Base-by-base conservation (phyloP, 2,888 invertebrate species). In the Acanthosoma haemorrhoidale region DNA sequence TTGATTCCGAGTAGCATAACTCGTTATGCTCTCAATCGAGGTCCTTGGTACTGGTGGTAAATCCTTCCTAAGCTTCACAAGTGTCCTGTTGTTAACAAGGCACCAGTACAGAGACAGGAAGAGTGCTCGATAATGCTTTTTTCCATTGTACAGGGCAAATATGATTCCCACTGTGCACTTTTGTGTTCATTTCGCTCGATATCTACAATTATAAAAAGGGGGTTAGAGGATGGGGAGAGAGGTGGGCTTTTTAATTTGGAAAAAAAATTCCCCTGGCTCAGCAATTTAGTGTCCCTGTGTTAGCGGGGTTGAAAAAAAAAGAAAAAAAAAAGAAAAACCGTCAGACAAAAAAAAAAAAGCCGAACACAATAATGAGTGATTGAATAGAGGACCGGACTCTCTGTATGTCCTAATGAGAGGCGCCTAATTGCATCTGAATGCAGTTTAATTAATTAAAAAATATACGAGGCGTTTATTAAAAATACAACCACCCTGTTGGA, bases 301-400 rank as follows among this genome's bases (percentile, higher is more conserved):
- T 25, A n/a, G 64, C 6, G 21, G 2, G 39, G 29, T 39, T 21
- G 36, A 41, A n/a, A 15, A 31, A 39, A 39, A 25, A 16, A 38
- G 38, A 39, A 63, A 64, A 41, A 41, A 63, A 39, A 64, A 64
- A 41, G 41, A 64, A 15, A 41, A 59, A 8, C 13, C 29, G 29
- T 29, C 21, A 59, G 15, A 16, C 9, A n/a, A 29, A 11, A 29
- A 32, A 3, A 25, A 36, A 64, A 64, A 41, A 21, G 13, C 64
- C 39, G 64, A 64, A 64, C 64, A 64, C 64, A 64, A 64, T 64
- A 64, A 64, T 64, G 64, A 64, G 64, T 64, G 64, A 64, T 64
- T 64, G 64, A 64, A 64, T 64, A 64, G 64, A 64, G 41, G 64
- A 25, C 64, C 8, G 8, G 18, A 25, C 16, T n/a, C 18, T 18